Percentiles rank a stretch among this genome's conserved stretches.
phyloP scores from a whole-genome alignment of 2,888 invertebrate genomes.

The Neocrepidodera transversa region DNA sequence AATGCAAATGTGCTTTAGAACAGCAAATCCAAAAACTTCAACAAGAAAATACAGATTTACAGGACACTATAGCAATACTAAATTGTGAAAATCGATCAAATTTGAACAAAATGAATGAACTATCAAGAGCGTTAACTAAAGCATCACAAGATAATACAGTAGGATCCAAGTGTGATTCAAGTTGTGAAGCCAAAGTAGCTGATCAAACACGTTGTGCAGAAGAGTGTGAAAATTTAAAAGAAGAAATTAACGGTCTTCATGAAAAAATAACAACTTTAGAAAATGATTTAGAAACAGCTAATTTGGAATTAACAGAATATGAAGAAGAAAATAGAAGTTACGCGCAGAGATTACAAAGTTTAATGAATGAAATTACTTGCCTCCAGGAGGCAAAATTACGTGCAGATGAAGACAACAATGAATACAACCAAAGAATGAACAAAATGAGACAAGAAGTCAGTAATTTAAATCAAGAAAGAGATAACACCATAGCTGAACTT shows the following conservation, averaged over 20 bases:
- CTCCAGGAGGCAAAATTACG: conserved; percentile 28
- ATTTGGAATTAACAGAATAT: conserved; percentile 32
- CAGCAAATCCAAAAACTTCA: conserved; percentile 11
- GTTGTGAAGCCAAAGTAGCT: no score
- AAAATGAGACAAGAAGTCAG: conserved; percentile 21
- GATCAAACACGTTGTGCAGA: neutral
- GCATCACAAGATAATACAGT: neutral
- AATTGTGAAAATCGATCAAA: conserved; percentile 22
- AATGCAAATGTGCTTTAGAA: conserved; percentile 9
- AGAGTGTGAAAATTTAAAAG: conserved; percentile 1
- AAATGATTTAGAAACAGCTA: conserved; percentile 18
- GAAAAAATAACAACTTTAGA: conserved; percentile 23
- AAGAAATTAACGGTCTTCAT: conserved; percentile 13
- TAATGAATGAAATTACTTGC: conserved; percentile 15
- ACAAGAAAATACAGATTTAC: conserved; percentile 4
- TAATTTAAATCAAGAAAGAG: conserved; percentile 18
- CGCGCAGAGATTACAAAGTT: conserved; percentile 27
- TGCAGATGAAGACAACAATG: conserved; percentile 19
- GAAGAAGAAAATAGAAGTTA: conserved; percentile 37
- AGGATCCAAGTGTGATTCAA: no score
- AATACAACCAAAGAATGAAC: conserved; percentile 15
- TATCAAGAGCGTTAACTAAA: neutral
- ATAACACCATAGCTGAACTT: conserved; percentile 20
- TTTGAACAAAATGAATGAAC: conserved; percentile 11
- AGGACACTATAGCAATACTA: conserved; percentile 14